phyloP scores from a whole-genome alignment of 2,113 vertebrate genomes.

The Ophthalmolycus amberensis region DNA sequence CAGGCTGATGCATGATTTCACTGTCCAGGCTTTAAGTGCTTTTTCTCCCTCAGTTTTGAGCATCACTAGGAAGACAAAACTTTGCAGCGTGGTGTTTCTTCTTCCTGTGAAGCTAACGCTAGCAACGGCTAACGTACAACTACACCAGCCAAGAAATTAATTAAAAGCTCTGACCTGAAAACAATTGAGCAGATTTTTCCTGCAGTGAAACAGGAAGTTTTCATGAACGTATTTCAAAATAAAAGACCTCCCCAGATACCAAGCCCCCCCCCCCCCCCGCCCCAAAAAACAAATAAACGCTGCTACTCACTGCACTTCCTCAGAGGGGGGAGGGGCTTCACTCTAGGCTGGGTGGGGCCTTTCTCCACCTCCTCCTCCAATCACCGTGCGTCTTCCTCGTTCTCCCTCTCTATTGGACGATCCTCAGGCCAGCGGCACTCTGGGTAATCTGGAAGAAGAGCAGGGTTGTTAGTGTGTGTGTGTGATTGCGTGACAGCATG shows the following conservation, averaged over 20 bases:
- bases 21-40: background rate
- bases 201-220: background rate
- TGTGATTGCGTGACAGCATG: background rate
- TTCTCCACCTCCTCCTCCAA: conserved; percentile 55
- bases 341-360: conserved; percentile 34
- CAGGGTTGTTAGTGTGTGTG: conserved; percentile 2
- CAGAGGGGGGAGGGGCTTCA: conserved; percentile 61
- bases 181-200: background rate
- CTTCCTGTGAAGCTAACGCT: no score
- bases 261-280: background rate
- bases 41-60: no score
- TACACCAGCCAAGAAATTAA: background rate
- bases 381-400: conserved; percentile 3
- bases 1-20: background rate
- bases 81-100: no score
- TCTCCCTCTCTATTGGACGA: conserved; percentile 27
- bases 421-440: conserved; percentile 67
- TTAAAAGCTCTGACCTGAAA: background rate
- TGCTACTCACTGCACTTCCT: conserved; percentile 77
- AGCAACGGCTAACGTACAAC: no score
- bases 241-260: background rate
- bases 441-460: conserved; percentile 68
- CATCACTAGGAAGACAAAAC: no score
- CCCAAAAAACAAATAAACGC: background rate
- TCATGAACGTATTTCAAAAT: background rate